Conservation (phyloP, 2,113 vertebrate species). For the Glaucidium brasilianum region DNA sequence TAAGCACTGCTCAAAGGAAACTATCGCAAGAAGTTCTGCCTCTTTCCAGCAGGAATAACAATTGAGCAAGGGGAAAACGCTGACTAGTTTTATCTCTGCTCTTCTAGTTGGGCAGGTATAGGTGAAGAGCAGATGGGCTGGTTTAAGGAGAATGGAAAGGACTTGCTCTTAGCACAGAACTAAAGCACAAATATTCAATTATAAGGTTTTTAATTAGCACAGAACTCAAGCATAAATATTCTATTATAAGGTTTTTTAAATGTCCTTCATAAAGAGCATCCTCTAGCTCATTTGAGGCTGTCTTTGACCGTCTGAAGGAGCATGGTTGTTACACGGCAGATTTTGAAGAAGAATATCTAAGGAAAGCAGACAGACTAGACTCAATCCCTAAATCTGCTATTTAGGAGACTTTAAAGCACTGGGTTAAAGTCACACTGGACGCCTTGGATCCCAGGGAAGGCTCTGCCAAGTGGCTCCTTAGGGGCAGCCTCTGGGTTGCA, state of each 20-base stretch:
- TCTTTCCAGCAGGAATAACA: conserved; percentile 22
- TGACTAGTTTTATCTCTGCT: neutral
- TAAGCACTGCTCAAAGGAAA: conserved; percentile 35
- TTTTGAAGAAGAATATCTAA: neutral
- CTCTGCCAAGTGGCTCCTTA: neutral
- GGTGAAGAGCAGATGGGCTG: neutral
- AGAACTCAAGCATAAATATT: neutral
- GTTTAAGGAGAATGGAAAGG: neutral
- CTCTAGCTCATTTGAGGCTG: neutral
- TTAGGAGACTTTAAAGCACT: neutral
- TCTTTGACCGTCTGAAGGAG: neutral
- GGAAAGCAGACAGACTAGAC: neutral
- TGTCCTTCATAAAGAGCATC: neutral
- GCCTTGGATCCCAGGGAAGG: neutral
- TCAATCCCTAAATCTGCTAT: neutral
- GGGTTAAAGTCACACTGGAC: neutral
- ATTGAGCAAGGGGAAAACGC: neutral
- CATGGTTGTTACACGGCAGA: rapidly evolving
- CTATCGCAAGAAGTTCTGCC: neutral
- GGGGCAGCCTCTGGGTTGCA: neutral
- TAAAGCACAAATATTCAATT: neutral
- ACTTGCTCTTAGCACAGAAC: neutral
- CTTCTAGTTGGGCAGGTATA: neutral
- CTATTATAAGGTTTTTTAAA: neutral
- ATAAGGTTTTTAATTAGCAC: neutral